Evolutionary conservation across 2,797 vertebrate genomes (phyloP), one percentile per base, ranked within the genome.

Genomic region (Platalea minor): DNA sequence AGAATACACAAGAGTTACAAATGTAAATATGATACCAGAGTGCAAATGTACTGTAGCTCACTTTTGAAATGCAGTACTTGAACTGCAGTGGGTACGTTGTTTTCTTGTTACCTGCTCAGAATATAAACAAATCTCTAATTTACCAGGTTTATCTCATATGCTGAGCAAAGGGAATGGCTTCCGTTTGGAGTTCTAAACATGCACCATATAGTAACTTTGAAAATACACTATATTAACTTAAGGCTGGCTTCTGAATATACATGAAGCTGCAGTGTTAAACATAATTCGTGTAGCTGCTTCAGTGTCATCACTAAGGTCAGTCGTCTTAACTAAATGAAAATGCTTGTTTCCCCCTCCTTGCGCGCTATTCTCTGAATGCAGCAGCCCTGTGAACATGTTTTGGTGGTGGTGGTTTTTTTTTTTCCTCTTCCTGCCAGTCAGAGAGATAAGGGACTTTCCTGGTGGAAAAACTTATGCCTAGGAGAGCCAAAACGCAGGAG

Each of bases 41-140:
- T 82, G 76, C 63, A 88, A 73, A 86, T n/a, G 51, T 86, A 63
- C n/a, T 1, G 0, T 19, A 73, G 50, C 19, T 51, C 45, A 70
- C 54, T 85, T 87, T 39, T 90, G 85, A 92, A 93, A 96, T 76
- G 41, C 21, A 64, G 12, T 69, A 67, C 85, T 93, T 80, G 84
- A 90, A 63, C 73, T 82, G 75, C 73, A 78, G 85, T 72, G 74
- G 78, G 51, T 63, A 43, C 33, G 69, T 53, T 87, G 61, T 77
- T 96, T 89, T 89, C 82, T 69, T 88, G 73, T 93, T 96, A 85
- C 77, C 91, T 96, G 94, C 83, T 95, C 75, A 74, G 97, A 95
- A 95, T 97, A 91, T 69, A 95, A 97, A 95, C 57, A 94, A 89
- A 91, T 88, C 25, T 93, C 88, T 90, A 77, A 90, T 94, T 92